Evolutionary conservation across 1,140 invertebrate species (phyloP).

Genomic region (Lerema accius): DNA sequence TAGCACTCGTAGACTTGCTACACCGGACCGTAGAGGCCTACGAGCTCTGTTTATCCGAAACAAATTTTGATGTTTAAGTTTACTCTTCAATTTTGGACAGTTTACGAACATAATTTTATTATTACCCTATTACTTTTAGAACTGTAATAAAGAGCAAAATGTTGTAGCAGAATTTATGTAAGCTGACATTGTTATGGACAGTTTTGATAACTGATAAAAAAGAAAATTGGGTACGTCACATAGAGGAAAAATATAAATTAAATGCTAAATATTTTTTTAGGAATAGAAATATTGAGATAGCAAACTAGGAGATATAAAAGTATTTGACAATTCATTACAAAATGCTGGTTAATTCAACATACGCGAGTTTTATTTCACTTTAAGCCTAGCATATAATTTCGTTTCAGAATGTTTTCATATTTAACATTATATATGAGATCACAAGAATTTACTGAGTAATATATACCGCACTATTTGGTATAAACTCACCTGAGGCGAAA

Average conservation of each 20-base stretch:
- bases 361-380: too few species aligned
- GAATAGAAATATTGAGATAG: too few species aligned
- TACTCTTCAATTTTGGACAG: constrained; percentile 41
- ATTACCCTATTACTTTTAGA: constrained; percentile 49
- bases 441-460: too few species aligned
- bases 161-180: constrained; percentile 53
- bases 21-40: constrained; percentile 33
- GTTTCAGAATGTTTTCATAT: too few species aligned
- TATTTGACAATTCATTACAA: too few species aligned
- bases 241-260: too few species aligned
- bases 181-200: constrained; percentile 53
- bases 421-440: too few species aligned
- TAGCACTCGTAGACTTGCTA: constrained; percentile 43
- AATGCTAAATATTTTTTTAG: too few species aligned
- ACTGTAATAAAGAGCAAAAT: constrained; percentile 50
- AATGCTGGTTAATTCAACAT: too few species aligned
- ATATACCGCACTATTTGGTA: constrained; percentile 4
- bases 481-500: constrained; percentile 12
- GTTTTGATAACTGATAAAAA: constrained; percentile 38
- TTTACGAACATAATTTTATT: constrained; percentile 50
- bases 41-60: constrained; percentile 64
- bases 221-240: too few species aligned
- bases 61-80: constrained; percentile 51
- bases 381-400: too few species aligned
- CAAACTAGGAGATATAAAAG: too few species aligned